These are phyloP conservation scores for Papilio machaon DNA, from an alignment of 1,140 invertebrate genomes.

Conservation along the genomic window DNA sequence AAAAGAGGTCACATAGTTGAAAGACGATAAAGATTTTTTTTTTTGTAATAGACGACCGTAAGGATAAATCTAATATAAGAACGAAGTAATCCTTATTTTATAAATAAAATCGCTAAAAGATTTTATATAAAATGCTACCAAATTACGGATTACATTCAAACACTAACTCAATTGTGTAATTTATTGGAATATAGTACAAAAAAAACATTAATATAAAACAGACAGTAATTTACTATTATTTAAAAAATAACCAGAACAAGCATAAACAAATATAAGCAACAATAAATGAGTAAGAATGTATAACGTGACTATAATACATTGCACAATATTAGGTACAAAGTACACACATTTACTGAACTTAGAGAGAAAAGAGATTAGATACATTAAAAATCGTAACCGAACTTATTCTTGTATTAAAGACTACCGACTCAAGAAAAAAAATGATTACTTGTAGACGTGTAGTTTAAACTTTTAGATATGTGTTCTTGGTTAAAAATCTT, in stretches of 20 bases:
- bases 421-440: not conserved
- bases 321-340: slow-evolving; percentile 24
- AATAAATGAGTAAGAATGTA: not conserved
- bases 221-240: not conserved
- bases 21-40: not conserved
- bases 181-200: not conserved
- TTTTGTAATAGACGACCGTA: not conserved
- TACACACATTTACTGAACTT: not conserved
- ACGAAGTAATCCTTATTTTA: not conserved
- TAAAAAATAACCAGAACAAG: not conserved
- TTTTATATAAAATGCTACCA: not conserved
- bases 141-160: no score
- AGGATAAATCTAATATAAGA: not conserved
- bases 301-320: slow-evolving; percentile 20
- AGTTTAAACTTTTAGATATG: not conserved
- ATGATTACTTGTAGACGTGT: no score
- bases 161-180: not conserved
- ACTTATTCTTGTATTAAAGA: not conserved
- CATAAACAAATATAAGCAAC: not conserved
- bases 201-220: not conserved
- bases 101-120: not conserved
- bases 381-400: not conserved
- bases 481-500: not conserved
- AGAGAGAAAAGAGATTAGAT: slow-evolving; percentile 7
- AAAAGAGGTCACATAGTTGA: not conserved